phyloP scores from a whole-genome alignment of 2,797 vertebrate genomes.

The Hoplostethus mediterraneus region DNA sequence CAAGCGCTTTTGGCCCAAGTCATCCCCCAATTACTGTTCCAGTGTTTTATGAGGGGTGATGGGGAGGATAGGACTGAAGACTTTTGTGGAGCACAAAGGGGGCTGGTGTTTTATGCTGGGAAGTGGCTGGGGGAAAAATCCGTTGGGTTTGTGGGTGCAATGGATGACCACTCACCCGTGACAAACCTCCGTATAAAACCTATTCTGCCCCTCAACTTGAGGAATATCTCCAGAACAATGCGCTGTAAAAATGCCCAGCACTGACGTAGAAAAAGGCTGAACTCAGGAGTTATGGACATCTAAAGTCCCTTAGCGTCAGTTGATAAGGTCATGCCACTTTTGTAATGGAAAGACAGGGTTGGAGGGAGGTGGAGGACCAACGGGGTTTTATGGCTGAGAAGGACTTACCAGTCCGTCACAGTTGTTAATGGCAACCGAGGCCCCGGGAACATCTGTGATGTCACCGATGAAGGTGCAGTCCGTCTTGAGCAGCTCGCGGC shows the following conservation, averaged over 20 bases:
- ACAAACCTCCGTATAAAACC: constrained; percentile 71
- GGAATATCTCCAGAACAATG: constrained; percentile 66
- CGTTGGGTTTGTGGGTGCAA: constrained; percentile 48
- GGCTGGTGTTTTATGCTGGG: constrained; percentile 71
- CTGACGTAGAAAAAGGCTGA: constrained; percentile 58
- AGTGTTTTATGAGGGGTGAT: constrained; percentile 76
- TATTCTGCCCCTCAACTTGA: constrained; percentile 32
- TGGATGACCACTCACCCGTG: constrained; percentile 70
- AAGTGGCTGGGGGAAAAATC: constrained; percentile 43
- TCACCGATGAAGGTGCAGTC: constrained; percentile 96
- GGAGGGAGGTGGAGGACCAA: neutral
- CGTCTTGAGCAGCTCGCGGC: constrained; percentile 89
- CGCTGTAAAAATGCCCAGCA: constrained; percentile 62
- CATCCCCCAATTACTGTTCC: constrained; percentile 52
- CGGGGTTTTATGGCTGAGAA: constrained; percentile 34
- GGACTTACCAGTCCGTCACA: constrained; percentile 97
- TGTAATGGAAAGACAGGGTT: constrained; percentile 32
- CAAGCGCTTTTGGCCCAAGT: constrained; percentile 36
- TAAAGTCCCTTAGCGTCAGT: constrained; percentile 39
- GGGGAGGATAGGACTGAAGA: constrained; percentile 54
- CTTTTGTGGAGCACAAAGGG: constrained; percentile 67
- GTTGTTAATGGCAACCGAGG: constrained; percentile 97
- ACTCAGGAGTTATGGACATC: constrained; percentile 52
- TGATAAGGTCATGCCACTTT: constrained; percentile 71
- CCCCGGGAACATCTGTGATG: constrained; percentile 91